Evolutionary conservation across 1,140 invertebrate species (phyloP), one percentile per base, ranked within the genome.

Genomic region (Aphis gossypii): DNA sequence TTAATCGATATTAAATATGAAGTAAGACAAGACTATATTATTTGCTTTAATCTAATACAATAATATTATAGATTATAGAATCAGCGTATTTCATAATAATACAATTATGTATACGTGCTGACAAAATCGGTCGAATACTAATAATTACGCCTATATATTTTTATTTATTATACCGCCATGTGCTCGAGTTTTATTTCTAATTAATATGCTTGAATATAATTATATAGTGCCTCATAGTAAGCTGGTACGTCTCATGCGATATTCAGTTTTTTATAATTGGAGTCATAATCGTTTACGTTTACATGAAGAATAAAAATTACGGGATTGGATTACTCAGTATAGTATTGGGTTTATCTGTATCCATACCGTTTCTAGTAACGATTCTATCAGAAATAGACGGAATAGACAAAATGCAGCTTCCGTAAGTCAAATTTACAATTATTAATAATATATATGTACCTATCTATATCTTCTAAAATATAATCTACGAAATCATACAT

Each of bases 191-290:
- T 44, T 4, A 44, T 86, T 46, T 44, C 41, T 41, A 41, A 44
- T 14, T 30, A 9, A 1, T 30, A n/a, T 6, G 18, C 2, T 38
- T 89, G 25, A 20, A 54, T 89, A 38, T 41, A 20, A 54, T 89
- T 11, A n/a, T 51, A 1, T 46, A 90, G 88, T 90, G 88, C 25
- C 88, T 90, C 35, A 56, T 90, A 54, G 14, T 56, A 38, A 90
- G 51, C 51, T 90, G 88, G 88, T 90, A 90, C 51, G 35, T 90
- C 11, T 56, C 51, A 35, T 60, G 88, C 41, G 51, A 90, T 14
- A 0, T 90, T 11, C 88, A 90, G 21, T 90, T 90, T 60, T 56
- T 56, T 38, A 38, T 90, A 38, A 30, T 90, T 90, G 88, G 88
- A 54, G 88, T 90, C 23, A 56, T 56, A 38, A 41, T 90, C 21